Conservation (phyloP, 2,113 vertebrate species). For the Hydrolagus affinis region DNA sequence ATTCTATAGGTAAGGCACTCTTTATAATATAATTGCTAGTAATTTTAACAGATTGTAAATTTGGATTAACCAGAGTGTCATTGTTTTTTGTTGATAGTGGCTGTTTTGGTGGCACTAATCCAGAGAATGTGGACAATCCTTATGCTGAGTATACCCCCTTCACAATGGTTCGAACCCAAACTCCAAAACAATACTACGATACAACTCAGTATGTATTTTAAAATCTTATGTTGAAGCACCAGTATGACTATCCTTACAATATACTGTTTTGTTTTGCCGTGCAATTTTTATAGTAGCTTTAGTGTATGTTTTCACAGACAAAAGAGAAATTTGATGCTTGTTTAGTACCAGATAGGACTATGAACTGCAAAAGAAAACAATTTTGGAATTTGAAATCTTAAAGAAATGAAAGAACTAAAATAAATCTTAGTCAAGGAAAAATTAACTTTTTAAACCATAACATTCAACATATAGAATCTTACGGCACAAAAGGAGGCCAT, state of each 20-base stretch:
- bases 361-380: too few species aligned
- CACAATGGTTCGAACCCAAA: constrained; percentile 42
- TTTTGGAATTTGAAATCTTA: too few species aligned
- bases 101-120: constrained; percentile 48
- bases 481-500: too few species aligned
- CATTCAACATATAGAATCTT: too few species aligned
- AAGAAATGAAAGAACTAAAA: too few species aligned
- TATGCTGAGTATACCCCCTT: constrained; percentile 43
- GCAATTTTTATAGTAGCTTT: neutral
- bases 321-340: neutral
- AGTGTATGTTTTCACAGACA: neutral
- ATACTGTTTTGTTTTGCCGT: neutral
- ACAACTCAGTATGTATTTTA: constrained; percentile 44
- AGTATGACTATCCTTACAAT: neutral
- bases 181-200: constrained; percentile 37
- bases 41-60: neutral
- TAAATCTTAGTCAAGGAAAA: too few species aligned
- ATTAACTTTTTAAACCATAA: too few species aligned
- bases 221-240: neutral
- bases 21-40: neutral
- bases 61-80: constrained; percentile 35
- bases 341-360: neutral
- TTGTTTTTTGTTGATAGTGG: constrained; percentile 48
- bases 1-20: constrained; percentile 52
- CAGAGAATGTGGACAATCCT: constrained; percentile 52